These are phyloP conservation scores for Percopsis omiscomaycus DNA, from an alignment of 2,797 vertebrate species.

Conservation along the genomic window DNA sequence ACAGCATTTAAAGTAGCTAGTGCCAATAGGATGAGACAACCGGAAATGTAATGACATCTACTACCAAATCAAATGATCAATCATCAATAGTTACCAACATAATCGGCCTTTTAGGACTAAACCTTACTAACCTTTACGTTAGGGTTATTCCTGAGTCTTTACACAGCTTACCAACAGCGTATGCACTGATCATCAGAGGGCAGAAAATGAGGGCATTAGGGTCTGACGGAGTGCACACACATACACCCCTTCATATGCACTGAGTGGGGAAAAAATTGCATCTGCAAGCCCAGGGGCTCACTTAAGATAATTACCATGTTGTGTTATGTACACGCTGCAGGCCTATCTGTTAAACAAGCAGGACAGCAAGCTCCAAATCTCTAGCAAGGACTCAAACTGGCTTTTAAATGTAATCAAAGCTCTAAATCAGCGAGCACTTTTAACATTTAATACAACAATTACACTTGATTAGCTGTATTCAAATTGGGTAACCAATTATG, in stretches of 20 bases:
- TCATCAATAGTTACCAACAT: slow-evolving; percentile 32
- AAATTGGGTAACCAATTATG: slow-evolving; percentile 23
- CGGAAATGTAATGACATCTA: not conserved
- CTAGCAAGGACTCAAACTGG: slow-evolving; percentile 49
- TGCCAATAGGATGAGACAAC: slow-evolving; percentile 40
- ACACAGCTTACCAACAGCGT: slow-evolving; percentile 32
- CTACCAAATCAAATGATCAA: too few relatives aligned
- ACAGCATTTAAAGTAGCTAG: slow-evolving; percentile 31
- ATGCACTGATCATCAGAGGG: not conserved
- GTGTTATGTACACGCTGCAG: slow-evolving; percentile 31
- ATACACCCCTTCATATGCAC: slow-evolving; percentile 35
- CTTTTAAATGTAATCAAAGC: slow-evolving; percentile 60
- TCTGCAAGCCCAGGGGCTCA: slow-evolving; percentile 48
- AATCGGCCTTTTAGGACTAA: slow-evolving; percentile 39
- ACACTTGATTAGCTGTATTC: slow-evolving; percentile 28
- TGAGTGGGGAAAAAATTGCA: slow-evolving; percentile 31
- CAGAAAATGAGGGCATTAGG: not conserved
- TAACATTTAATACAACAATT: slow-evolving; percentile 44
- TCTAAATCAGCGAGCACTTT: slow-evolving; percentile 45
- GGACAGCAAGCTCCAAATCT: slow-evolving; percentile 36
- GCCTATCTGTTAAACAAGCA: slow-evolving; percentile 42
- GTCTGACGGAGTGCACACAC: slow-evolving; percentile 8
- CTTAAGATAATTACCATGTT: slow-evolving; percentile 63
- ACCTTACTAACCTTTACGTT: slow-evolving; percentile 40
- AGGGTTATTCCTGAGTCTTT: slow-evolving; percentile 25